Conservation (phyloP, 1,140 invertebrate genomes). For the Bombus fervidus region DNA sequence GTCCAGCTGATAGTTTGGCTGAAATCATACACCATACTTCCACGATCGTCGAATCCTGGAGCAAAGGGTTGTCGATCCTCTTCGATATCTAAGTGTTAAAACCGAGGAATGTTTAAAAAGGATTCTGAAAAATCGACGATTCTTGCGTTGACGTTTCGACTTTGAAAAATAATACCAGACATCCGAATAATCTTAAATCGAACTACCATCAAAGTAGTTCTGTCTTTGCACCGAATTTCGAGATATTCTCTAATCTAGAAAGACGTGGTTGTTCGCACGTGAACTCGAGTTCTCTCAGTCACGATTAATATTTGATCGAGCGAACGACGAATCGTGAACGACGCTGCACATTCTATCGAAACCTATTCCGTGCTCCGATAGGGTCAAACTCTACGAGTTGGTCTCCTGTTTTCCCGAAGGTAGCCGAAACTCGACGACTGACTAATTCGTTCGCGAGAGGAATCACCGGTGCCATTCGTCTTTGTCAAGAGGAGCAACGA, state of each 20-base stretch:
- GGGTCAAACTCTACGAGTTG: slow-evolving; percentile 55
- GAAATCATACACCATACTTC: slow-evolving; percentile 25
- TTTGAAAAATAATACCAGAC: no score
- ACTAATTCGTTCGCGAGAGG: not conserved
- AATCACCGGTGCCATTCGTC: not conserved
- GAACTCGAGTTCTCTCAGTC: not conserved
- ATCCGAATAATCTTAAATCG: no score
- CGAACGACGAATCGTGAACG: not conserved
- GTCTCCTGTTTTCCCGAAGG: not conserved
- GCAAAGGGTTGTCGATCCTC: slow-evolving; percentile 44
- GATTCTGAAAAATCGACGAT: not conserved
- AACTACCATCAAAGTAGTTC: not conserved
- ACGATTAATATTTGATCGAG: not conserved
- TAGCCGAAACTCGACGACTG: slow-evolving; percentile 7
- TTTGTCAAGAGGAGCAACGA: slow-evolving; percentile 20
- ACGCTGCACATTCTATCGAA: not conserved
- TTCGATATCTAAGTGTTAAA: not conserved
- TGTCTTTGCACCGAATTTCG: not conserved
- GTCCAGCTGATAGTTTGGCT: not conserved
- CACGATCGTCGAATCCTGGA: slow-evolving; percentile 7
- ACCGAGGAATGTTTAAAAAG: slow-evolving; percentile 8
- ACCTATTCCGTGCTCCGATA: not conserved
- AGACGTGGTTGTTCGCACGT: not conserved
- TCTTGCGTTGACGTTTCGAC: no score
- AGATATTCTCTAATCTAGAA: not conserved